These are phyloP conservation scores for cattle (Bos taurus) DNA, from an alignment of 2,113 vertebrate genomes.

Conservation along the genomic window DNA sequence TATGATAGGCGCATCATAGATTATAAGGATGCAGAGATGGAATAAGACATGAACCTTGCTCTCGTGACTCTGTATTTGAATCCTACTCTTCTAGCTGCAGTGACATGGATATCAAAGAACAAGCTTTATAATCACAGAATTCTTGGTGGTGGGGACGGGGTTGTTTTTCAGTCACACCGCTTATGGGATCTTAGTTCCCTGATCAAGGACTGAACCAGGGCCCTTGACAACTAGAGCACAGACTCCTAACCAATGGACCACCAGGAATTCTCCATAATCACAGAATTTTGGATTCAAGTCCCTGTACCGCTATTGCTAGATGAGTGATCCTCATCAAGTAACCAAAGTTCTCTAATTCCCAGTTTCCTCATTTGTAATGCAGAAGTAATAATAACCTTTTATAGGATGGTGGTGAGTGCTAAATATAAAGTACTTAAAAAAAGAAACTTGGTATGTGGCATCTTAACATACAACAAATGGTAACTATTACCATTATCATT, in stretches of 20 bases:
- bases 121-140: constrained; percentile 9
- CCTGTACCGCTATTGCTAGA: background rate
- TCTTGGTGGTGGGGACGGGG: background rate
- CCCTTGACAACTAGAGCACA: background rate
- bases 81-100: background rate
- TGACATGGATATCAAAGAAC: background rate
- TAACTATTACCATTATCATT: constrained; percentile 16
- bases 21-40: background rate
- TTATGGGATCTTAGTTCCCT: background rate
- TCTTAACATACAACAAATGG: background rate
- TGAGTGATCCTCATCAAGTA: background rate
- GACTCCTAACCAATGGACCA: background rate
- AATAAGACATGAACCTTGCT: background rate
- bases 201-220: background rate
- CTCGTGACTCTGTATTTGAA: background rate
- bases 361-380: background rate
- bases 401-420: background rate
- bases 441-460: background rate
- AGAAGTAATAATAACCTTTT: constrained; percentile 9
- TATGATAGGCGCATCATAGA: background rate
- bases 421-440: background rate
- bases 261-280: background rate
- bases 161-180: background rate
- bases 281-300: background rate
- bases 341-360: constrained; percentile 4